phyloP scores from a whole-genome alignment of 2,888 invertebrate species.

The Cosmorhoe ocellata region DNA sequence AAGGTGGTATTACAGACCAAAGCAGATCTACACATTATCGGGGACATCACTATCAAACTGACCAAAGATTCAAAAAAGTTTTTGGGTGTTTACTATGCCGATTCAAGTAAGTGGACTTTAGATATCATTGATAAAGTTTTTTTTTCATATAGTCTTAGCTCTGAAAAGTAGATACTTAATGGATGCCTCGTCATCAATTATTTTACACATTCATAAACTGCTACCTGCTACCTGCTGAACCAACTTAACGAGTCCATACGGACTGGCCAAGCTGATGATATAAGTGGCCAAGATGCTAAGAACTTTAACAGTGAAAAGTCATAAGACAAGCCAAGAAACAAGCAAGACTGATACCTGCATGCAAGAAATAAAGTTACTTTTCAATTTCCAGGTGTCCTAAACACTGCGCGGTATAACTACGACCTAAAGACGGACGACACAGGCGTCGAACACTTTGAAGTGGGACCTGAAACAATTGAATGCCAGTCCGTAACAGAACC shows the following conservation, averaged over 20 bases:
- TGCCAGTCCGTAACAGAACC: conserved; percentile 53
- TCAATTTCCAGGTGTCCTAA: conserved; percentile 49
- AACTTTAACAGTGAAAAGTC: too few relatives aligned
- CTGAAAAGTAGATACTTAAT: too few relatives aligned
- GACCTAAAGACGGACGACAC: conserved; percentile 46
- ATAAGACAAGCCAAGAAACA: too few relatives aligned
- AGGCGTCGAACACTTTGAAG: conserved; percentile 55
- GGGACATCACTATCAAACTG: conserved; percentile 48
- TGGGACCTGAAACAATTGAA: conserved; percentile 60
- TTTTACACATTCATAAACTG: too few relatives aligned
- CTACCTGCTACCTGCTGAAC: too few relatives aligned
- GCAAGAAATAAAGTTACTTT: neutral
- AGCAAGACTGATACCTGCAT: too few relatives aligned
- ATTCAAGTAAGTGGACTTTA: conserved; percentile 51
- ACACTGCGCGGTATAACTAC: conserved; percentile 57
- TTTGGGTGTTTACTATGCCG: conserved; percentile 48
- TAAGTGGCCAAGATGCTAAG: too few relatives aligned
- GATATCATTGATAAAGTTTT: neutral
- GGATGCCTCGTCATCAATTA: too few relatives aligned
- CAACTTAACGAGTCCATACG: too few relatives aligned
- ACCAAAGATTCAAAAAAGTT: conserved; percentile 45
- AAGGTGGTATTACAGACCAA: conserved; percentile 58
- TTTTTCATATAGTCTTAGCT: too few relatives aligned
- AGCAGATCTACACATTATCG: conserved; percentile 47
- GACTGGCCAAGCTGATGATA: too few relatives aligned